Conservation (phyloP, 2,888 invertebrate genomes). For the Drosophila leonis region DNA sequence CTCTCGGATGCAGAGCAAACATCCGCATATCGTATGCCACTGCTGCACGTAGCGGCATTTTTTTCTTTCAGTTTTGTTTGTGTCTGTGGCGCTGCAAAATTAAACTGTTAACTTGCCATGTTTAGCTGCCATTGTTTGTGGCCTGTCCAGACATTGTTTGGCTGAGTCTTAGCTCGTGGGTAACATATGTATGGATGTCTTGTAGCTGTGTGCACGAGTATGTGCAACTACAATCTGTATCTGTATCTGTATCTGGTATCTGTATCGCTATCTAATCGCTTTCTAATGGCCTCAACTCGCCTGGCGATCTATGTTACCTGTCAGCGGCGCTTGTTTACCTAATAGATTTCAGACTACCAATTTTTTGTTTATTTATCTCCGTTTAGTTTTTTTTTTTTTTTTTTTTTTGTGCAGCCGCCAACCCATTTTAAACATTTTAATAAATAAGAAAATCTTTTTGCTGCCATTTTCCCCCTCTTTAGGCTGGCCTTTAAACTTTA, state of each 20-base stretch:
- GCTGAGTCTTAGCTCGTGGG: conserved; percentile 63
- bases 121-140: conserved; percentile 82
- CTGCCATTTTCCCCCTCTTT: conserved; percentile 25
- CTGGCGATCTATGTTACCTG: conserved; percentile 79
- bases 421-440: conserved; percentile 75
- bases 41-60: conserved; percentile 67
- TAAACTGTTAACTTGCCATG: conserved; percentile 82
- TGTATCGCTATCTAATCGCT: conserved; percentile 81
- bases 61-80: conserved; percentile 32
- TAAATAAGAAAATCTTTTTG: conserved; percentile 80
- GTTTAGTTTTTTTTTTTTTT: background rate
- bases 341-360: conserved; percentile 70
- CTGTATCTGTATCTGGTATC: conserved; percentile 64
- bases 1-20: conserved; percentile 65
- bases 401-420: conserved; percentile 33
- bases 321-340: conserved; percentile 75
- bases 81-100: conserved; percentile 66
- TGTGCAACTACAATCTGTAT: conserved; percentile 45
- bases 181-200: conserved; percentile 61
- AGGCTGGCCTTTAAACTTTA: conserved; percentile 74
- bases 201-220: conserved; percentile 33
- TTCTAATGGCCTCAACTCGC: conserved; percentile 74
- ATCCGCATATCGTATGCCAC: conserved; percentile 60
- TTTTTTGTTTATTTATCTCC: conserved; percentile 32
- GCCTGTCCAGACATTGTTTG: conserved; percentile 62